phyloP scores from a whole-genome alignment of 2,113 vertebrate genomes.

The Grammomys dolichurus region DNA sequence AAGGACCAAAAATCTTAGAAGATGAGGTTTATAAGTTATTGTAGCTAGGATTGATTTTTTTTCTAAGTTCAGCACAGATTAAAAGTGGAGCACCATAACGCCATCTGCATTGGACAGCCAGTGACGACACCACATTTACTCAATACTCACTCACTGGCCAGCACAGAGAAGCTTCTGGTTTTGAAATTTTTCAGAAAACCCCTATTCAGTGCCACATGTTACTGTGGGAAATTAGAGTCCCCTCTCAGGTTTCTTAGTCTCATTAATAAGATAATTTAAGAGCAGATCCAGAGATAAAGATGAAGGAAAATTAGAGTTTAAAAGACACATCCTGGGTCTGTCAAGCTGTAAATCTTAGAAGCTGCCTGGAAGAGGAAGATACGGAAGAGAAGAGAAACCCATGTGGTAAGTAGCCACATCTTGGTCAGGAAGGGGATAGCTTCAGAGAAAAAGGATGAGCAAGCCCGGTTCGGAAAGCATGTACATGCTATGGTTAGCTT shows the following conservation, averaged over 20 bases:
- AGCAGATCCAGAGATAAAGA: background rate
- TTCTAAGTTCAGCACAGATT: background rate
- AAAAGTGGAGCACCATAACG: background rate
- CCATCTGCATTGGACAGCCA: background rate
- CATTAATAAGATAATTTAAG: background rate
- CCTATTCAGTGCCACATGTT: background rate
- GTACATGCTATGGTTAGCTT: background rate
- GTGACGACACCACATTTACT: background rate
- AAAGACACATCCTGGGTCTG: background rate
- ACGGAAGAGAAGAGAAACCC: background rate
- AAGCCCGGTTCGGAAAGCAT: background rate
- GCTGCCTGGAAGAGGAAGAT: background rate
- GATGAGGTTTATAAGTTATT: background rate
- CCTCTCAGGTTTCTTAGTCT: background rate
- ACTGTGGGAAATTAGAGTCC: background rate
- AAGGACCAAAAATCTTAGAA: background rate
- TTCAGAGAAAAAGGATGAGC: background rate
- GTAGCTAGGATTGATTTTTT: background rate
- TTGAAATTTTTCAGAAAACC: background rate
- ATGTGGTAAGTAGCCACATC: background rate
- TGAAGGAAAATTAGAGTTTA: background rate
- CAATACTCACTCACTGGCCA: too few species aligned
- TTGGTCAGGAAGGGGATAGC: background rate
- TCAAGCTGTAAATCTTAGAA: background rate
- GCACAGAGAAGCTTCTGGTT: background rate